Evolutionary conservation across 2,888 invertebrate genomes (phyloP), one percentile per base, ranked within the genome.

Genomic region (Protula sp.): DNA sequence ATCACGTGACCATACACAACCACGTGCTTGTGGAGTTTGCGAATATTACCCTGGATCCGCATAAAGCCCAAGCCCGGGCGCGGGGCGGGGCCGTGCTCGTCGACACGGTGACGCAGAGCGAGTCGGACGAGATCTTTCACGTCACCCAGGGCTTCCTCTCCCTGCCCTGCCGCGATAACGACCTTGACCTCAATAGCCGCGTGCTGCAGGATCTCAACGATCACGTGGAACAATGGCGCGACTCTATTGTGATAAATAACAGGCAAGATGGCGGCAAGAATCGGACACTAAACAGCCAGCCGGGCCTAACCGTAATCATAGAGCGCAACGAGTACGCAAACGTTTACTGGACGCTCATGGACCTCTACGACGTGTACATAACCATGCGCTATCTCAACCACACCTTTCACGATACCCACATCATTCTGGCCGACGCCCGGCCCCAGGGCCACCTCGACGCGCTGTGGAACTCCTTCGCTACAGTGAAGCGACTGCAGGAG

Each of bases 261-360:
- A n/a, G n/a, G n/a, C n/a, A n/a, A n/a, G n/a, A n/a, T n/a, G n/a
- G n/a, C n/a, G n/a, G n/a, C n/a, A n/a, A n/a, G n/a, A n/a, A n/a
- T n/a, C n/a, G n/a, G n/a, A 38, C 38, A 14, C 9, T 38, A 9
- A 19, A 38, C 38, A 38, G 19, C 38, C 38, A 38, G n/a, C n/a
- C n/a, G n/a, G n/a, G n/a, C 38, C 19, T 38, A 9, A 38, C 38
- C 9, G 38, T 38, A 19, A 19, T 19, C 19, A 14, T 76, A 1
- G 65, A 66, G 47, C 63, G 77, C n/a, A 73, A 72, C 55, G 77
- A 77, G 58, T 77, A 76, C 59, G 76, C 68, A 3, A 77, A 77
- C 55, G 50, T 76, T 9, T 77, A 76, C 59, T 76, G 76, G 55
- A 73, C 76, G 0, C 72, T 77, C 68, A 73, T 74, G 0, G 76